Base-by-base conservation (phyloP, 1,140 invertebrate species). In the Cydia fagiglandana region DNA sequence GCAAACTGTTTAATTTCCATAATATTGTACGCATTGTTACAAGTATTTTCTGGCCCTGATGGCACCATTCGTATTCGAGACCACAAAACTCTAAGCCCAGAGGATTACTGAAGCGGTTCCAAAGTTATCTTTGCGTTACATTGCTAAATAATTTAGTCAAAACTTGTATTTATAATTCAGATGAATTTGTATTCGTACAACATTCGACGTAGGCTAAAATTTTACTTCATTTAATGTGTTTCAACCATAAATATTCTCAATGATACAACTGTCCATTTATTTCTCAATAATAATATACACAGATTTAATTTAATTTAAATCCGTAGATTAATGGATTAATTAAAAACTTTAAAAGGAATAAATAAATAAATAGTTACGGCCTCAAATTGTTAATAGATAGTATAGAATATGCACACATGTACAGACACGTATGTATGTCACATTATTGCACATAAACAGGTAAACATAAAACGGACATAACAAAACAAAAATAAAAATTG, bases 71-170 rank as follows among this genome's bases (percentile, higher is more conserved):
- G 53, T 17, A 56, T 56, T 47, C 45, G 45, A 47, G 53, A 17
- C 53, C 53, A 50, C 47, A 56, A 17, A 17, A 56, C n/a, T 56
- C 53, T 56, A 56, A 56, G 53, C 53, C n/a, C 53, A 24, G 20
- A n/a, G 56, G 56, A 61, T 61, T 61, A 61, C 17, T 61, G 7
- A 61, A 24, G 10, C 17, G 4, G 56, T 61, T 61, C 20, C 9
- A 61, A 61, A 61, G 56, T 61, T 61, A 61, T 61, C 17, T 61
- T 61, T 61, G 17, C 15, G 53, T 10, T 61, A 24, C 20, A 24
- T 61, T 61, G 56, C 56, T 24, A 24, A 20, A 12, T 24, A 20
- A 61, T 61, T 61, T 56, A 17, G 53, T 56, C 20, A 17, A 12
- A 61, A 61, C 56, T 24, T 24, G 56, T 61, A n/a, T 61, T 61